Percentiles rank a stretch among this genome's conserved stretches.
These are phyloP conservation scores for Parasteatoda lunata DNA, from an alignment of 2,888 invertebrate genomes.

Conservation along the genomic window DNA sequence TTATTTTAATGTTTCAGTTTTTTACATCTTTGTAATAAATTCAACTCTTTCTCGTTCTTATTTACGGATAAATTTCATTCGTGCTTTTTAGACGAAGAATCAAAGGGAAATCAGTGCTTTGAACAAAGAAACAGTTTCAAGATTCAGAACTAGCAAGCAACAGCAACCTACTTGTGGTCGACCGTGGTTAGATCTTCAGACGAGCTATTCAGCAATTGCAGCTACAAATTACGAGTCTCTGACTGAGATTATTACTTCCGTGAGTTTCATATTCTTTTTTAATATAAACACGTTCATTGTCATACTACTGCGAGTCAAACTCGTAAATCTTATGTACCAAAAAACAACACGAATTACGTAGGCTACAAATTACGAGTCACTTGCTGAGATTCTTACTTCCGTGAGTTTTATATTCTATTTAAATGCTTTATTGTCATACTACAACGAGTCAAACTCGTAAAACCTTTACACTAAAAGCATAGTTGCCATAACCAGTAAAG, in stretches of 20 bases:
- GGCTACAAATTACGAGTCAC: no score
- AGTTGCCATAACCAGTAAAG: no score
- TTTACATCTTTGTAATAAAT: no score
- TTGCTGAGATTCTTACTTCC: no score
- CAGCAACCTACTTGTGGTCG: not conserved
- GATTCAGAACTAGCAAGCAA: not conserved
- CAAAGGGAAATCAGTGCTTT: not conserved
- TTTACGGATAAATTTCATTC: not conserved
- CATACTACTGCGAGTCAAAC: no score
- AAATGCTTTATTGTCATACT: no score
- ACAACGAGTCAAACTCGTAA: no score
- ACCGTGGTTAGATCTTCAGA: conserved; percentile 81
- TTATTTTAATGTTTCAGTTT: no score
- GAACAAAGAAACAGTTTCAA: not conserved
- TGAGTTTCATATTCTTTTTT: conserved; percentile 2
- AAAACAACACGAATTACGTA: no score
- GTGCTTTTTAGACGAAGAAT: conserved; percentile 7
- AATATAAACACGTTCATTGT: not conserved
- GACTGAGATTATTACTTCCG: conserved; percentile 82
- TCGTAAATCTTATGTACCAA: no score
- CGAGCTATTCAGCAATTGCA: conserved; percentile 91
- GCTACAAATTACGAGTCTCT: conserved; percentile 92
- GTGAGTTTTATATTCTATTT: no score
- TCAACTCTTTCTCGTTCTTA: not conserved
- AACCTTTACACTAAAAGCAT: no score